Percentiles rank a stretch among this genome's conserved stretches.
phyloP scores from a whole-genome alignment of 23 tunicate genomes.

The Botrylloides violaceus region DNA sequence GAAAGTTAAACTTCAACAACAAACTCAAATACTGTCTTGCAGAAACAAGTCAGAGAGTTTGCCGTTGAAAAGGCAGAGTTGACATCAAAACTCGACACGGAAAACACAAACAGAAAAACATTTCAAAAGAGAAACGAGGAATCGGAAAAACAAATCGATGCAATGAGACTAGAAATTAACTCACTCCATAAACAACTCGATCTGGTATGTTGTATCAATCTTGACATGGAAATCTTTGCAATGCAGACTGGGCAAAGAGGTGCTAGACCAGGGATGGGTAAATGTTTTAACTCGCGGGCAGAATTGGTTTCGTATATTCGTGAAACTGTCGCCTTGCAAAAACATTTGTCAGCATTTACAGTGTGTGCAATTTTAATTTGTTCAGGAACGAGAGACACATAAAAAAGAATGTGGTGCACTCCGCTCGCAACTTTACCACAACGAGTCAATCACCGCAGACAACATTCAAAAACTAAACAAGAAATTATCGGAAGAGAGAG shows the following conservation, averaged over 20 bases:
- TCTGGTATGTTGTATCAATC: slow-evolving; percentile 46
- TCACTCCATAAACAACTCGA: slow-evolving; percentile 79
- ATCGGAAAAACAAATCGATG: slow-evolving; percentile 45
- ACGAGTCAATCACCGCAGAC: slow-evolving; percentile 58
- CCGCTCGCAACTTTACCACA: slow-evolving; percentile 47
- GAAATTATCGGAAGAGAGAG: slow-evolving; percentile 68
- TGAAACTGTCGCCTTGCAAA: too few species aligned
- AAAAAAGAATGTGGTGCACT: slow-evolving; percentile 54
- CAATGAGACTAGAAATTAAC: slow-evolving; percentile 64
- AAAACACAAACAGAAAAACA: slow-evolving; percentile 25
- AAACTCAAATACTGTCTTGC: too few species aligned
- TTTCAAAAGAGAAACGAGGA: slow-evolving; percentile 37
- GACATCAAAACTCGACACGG: slow-evolving; percentile 25
- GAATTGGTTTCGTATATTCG: too few species aligned
- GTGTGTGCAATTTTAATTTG: too few species aligned
- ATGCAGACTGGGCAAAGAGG: too few species aligned
- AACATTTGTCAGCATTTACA: too few species aligned
- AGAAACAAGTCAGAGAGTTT: slow-evolving; percentile 54
- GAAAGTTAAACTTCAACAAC: too few species aligned
- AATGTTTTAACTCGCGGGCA: too few species aligned
- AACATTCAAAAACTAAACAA: slow-evolving; percentile 65
- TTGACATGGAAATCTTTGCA: neutral
- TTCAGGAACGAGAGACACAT: slow-evolving; percentile 85
- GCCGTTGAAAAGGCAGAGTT: slow-evolving; percentile 39
- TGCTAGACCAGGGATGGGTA: too few species aligned